A percentile compares a stretch with the other conserved stretches of the same genome.
phyloP scores from a whole-genome alignment of 2,797 vertebrate genomes.

The Rhabdomys pumilio region DNA sequence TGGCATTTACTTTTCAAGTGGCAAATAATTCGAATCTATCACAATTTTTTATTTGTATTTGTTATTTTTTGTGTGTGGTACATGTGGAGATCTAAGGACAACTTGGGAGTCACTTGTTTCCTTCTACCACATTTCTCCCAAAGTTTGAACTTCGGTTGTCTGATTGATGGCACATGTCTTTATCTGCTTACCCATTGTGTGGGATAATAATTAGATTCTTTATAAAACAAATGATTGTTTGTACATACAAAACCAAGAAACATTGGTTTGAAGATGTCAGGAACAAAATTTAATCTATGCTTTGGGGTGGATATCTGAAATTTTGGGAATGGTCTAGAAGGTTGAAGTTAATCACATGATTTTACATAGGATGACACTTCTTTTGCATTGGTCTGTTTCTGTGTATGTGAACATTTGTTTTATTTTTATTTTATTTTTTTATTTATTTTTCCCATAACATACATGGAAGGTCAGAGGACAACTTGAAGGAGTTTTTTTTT shows the following conservation, averaged over 20 bases:
- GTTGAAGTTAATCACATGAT: neutral
- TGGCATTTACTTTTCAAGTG: slow-evolving; percentile 53
- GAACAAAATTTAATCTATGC: neutral
- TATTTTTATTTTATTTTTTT: too few relatives aligned
- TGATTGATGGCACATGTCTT: neutral
- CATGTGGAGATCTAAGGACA: neutral
- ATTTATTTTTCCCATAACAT: neutral
- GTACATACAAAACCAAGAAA: neutral
- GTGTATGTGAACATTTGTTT: neutral
- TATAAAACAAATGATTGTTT: slow-evolving; percentile 15
- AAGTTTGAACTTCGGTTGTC: neutral
- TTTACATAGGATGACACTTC: neutral
- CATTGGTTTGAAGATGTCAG: neutral
- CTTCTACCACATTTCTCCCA: neutral
- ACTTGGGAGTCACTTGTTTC: neutral
- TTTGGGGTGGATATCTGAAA: neutral
- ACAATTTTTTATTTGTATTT: slow-evolving; percentile 1
- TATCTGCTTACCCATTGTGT: neutral
- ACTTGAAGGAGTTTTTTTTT: neutral
- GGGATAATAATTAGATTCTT: slow-evolving; percentile 35
- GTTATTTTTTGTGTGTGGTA: neutral
- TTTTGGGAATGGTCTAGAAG: neutral
- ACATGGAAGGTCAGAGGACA: neutral
- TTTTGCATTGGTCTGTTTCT: neutral
- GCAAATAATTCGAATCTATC: slow-evolving; percentile 44